Conservation (phyloP, 2,113 vertebrate genomes). For the Stegostoma tigrinum region DNA sequence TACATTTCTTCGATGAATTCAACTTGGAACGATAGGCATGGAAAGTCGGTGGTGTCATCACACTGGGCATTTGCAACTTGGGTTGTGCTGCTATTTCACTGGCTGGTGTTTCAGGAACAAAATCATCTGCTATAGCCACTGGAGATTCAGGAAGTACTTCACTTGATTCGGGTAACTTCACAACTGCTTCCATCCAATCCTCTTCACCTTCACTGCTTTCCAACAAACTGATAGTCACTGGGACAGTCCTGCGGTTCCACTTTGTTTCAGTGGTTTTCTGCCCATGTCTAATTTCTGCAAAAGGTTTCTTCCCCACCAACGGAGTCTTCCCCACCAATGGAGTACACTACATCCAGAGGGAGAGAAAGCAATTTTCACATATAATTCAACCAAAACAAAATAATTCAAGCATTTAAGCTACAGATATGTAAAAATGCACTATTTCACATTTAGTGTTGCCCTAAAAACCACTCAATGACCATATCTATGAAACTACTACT, state of each 20-base stretch:
- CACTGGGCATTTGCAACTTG: neutral
- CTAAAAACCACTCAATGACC: neutral
- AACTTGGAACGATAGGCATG: conserved; percentile 45
- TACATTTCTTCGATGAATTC: conserved; percentile 35
- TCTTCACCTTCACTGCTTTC: conserved; percentile 41
- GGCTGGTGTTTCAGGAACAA: conserved; percentile 59
- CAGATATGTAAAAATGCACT: neutral
- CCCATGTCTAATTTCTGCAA: neutral
- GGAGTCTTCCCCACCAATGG: neutral
- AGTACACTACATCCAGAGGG: neutral
- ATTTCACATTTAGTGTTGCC: neutral
- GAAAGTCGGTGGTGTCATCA: conserved; percentile 48
- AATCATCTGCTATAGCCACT: conserved; percentile 33
- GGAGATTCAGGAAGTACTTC: conserved; percentile 44
- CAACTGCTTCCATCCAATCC: neutral
- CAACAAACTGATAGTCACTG: neutral
- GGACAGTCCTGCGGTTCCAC: no score
- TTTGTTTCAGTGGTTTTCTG: neutral
- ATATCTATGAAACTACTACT: neutral
- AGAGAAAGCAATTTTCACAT: neutral
- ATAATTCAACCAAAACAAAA: neutral
- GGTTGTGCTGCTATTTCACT: conserved; percentile 46
- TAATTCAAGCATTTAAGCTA: neutral
- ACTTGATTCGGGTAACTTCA: conserved; percentile 41
- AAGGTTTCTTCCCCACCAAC: neutral